Conservation (phyloP, 2,113 vertebrate species). For the Lepus europaeus region DNA sequence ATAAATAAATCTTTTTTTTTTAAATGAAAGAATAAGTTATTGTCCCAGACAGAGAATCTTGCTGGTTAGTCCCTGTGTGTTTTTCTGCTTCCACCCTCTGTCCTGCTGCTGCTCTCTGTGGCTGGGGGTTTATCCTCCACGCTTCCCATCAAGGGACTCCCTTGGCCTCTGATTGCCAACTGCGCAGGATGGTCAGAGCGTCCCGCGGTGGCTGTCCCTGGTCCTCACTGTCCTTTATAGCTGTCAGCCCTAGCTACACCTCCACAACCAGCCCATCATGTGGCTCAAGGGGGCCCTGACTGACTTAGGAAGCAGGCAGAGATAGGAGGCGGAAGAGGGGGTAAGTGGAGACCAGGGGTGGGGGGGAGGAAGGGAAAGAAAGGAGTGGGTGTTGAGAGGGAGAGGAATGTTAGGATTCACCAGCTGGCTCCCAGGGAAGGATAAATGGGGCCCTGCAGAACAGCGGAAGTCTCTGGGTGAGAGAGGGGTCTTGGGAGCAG, state of each 20-base stretch:
- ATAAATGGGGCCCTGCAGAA: neutral
- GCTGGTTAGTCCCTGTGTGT: neutral
- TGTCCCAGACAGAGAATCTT: neutral
- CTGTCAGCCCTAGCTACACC: neutral
- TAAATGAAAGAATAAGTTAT: neutral
- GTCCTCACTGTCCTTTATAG: neutral
- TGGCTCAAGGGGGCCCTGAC: neutral
- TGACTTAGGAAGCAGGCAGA: neutral
- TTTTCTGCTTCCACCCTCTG: neutral
- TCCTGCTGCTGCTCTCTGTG: neutral
- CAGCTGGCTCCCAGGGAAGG: neutral
- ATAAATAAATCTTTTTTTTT: too few relatives aligned
- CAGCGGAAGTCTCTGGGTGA: neutral
- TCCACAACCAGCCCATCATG: neutral
- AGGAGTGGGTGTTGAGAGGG: neutral
- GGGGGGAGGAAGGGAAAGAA: neutral
- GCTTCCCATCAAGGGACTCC: neutral
- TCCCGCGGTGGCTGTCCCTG: neutral
- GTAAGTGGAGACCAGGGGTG: neutral
- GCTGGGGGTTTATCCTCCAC: neutral
- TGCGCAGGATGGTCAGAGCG: neutral
- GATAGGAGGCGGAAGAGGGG: too few relatives aligned
- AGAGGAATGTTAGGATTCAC: neutral
- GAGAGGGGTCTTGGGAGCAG: neutral
- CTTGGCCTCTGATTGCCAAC: neutral